Evolutionary conservation across 2,888 invertebrate species (phyloP), one percentile per base, ranked within the genome.

Genomic region (Thera britannica): DNA sequence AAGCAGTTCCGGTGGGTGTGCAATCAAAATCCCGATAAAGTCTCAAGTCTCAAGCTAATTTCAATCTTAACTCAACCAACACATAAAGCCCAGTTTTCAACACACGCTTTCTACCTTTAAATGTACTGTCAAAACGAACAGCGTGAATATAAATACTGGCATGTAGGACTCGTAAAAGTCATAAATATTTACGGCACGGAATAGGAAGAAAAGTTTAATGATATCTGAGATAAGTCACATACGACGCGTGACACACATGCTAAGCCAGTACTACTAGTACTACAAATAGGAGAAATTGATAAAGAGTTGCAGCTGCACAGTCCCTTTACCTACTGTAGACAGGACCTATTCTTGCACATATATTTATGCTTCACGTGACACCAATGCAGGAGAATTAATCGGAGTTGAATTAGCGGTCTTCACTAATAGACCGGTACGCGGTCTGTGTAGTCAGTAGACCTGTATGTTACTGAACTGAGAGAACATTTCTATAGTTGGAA

Each of bases 151-250:
- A 81, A 81, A 83, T 79, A 79, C 77, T 77, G 81, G 79, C 83
- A 82, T 87, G 86, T 84, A 83, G 79, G 75, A 81, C 79, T 83
- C 82, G 68, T 75, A 70, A 74, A 72, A 70, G 70, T 69, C 68
- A 80, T 88, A 86, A 90, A 87, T 86, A 87, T 88, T 88, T 85
- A 83, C 80, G 78, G 77, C 77, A 77, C 78, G 77, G 79, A 83
- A 82, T 83, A 83, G 80, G 79, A 73, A 70, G 75, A 85, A 80
- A 80, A 76, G 77, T 83, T 87, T 88, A 83, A 86, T 76, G 81
- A 80, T 48, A 69, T 57, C 56, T 52, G 38, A 58, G 62, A 69
- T 65, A 65, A 64, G 34, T 41, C 55, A 58, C 41, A 58, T 51
- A 35, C 56, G 34, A 5, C 49, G 51, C 59, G 62, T 65, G 69